Percentiles rank a stretch among this genome's conserved stretches.
Evolutionary conservation across 92 coral and sea anemone species (phyloP).

Genomic region (Porites cylindrica): DNA sequence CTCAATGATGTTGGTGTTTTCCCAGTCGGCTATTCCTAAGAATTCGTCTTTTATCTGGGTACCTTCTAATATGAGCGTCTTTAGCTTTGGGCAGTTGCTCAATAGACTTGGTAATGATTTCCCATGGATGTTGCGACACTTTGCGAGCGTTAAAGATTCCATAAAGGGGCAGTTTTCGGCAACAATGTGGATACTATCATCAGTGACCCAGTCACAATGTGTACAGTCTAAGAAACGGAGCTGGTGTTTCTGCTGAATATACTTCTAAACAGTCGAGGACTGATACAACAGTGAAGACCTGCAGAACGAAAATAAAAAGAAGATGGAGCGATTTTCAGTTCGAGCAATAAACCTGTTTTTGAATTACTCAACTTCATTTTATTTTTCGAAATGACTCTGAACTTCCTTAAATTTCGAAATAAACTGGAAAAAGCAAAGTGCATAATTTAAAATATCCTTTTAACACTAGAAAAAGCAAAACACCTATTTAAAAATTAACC

Average conservation of each 20-base stretch:
- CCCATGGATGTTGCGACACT: constrained; percentile 78
- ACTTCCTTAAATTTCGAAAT: too few species aligned
- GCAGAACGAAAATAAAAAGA: background rate
- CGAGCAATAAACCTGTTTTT: too few species aligned
- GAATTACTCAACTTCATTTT: too few species aligned
- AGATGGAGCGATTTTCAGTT: background rate
- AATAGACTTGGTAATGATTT: constrained; percentile 57
- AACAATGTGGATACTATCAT: constrained; percentile 54
- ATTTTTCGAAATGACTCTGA: too few species aligned
- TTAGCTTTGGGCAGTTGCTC: constrained; percentile 41
- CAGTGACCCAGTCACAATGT: constrained; percentile 77
- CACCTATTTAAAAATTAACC: too few species aligned
- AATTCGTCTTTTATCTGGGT: constrained; percentile 62
- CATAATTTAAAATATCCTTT: too few species aligned
- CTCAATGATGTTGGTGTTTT: constrained; percentile 47
- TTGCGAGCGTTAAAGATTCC: constrained; percentile 68
- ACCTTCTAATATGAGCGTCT: constrained; percentile 71
- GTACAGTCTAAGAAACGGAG: constrained; percentile 79
- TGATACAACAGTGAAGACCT: constrained; percentile 70
- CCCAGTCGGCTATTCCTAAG: constrained; percentile 57
- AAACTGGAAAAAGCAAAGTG: too few species aligned
- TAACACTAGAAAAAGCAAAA: too few species aligned
- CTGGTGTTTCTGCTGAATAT: constrained; percentile 58
- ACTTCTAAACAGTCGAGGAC: constrained; percentile 42
- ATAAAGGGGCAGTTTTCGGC: constrained; percentile 64